phyloP scores from a whole-genome alignment of 2,797 vertebrate genomes.

The Diglossa cyanea region DNA sequence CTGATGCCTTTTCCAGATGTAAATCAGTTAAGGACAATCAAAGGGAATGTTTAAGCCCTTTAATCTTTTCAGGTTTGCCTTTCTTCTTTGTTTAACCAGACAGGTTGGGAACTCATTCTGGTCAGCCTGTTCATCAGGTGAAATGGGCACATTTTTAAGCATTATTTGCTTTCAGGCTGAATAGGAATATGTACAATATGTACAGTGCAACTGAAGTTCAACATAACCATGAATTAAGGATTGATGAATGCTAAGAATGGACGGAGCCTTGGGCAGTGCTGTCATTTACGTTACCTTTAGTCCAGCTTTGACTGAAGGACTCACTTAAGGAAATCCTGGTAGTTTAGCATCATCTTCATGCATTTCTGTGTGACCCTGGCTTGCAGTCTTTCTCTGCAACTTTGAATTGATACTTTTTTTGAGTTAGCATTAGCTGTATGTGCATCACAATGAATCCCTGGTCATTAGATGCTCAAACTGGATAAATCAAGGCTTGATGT shows the following conservation, averaged over 20 bases:
- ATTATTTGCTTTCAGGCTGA: conserved; percentile 77
- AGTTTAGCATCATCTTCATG: not conserved
- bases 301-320: not conserved
- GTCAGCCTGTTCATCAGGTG: conserved; percentile 68
- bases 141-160: conserved; percentile 72
- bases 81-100: conserved; percentile 71
- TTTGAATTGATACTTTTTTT: not conserved
- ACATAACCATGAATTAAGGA: not conserved
- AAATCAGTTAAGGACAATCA: conserved; percentile 74
- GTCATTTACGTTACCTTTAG: not conserved
- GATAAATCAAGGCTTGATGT: not conserved
- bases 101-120: conserved; percentile 27
- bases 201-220: conserved; percentile 6
- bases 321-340: not conserved
- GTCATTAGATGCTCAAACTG: not conserved
- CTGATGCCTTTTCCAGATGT: conserved; percentile 85
- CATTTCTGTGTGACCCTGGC: not conserved
- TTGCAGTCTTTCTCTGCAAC: not conserved
- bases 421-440: not conserved
- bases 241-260: not conserved
- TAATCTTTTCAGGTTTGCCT: conserved; percentile 65
- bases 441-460: not conserved
- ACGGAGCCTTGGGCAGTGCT: not conserved
- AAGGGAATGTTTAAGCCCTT: conserved; percentile 55
- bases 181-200: not conserved